Percentiles rank a stretch among this genome's conserved stretches.
phyloP scores from a whole-genome alignment of 2,888 invertebrate species.

The Pachliopta kotzebuea region DNA sequence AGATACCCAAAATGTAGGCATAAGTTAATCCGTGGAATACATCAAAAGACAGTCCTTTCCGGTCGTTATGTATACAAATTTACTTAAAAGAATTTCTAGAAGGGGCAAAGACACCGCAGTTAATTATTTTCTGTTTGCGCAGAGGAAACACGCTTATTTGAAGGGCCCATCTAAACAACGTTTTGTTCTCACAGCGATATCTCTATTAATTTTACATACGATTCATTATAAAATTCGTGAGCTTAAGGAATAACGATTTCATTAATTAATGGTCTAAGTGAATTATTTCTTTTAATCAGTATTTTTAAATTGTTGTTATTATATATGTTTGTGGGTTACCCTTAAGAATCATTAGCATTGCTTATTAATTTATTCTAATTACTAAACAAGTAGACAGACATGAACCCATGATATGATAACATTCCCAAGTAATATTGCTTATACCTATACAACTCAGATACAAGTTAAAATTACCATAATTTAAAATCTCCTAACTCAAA shows the following conservation, averaged over 20 bases:
- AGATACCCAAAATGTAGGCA: conserved; percentile 5
- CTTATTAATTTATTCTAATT: not conserved
- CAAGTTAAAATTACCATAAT: not conserved
- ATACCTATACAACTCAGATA: not conserved
- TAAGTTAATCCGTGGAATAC: conserved; percentile 24
- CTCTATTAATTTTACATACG: conserved; percentile 11
- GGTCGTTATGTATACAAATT: conserved; percentile 30
- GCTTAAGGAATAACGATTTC: not conserved
- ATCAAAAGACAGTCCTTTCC: conserved; percentile 31
- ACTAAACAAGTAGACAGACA: too few species aligned
- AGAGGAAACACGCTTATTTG: conserved; percentile 58
- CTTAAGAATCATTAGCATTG: not conserved
- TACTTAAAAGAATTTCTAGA: conserved; percentile 56
- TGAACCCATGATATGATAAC: too few species aligned
- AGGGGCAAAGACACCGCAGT: conserved; percentile 62
- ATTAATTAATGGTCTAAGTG: not conserved
- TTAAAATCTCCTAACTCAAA: not conserved
- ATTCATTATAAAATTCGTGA: not conserved
- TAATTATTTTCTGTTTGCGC: conserved; percentile 66
- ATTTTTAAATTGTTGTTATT: not conserved
- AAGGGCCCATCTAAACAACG: conserved; percentile 48
- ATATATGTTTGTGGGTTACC: not conserved
- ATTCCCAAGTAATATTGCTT: too few species aligned
- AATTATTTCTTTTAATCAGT: not conserved
- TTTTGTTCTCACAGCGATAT: conserved; percentile 48